Base-by-base conservation (phyloP, 2,888 invertebrate species). In the Molorchus minor region DNA sequence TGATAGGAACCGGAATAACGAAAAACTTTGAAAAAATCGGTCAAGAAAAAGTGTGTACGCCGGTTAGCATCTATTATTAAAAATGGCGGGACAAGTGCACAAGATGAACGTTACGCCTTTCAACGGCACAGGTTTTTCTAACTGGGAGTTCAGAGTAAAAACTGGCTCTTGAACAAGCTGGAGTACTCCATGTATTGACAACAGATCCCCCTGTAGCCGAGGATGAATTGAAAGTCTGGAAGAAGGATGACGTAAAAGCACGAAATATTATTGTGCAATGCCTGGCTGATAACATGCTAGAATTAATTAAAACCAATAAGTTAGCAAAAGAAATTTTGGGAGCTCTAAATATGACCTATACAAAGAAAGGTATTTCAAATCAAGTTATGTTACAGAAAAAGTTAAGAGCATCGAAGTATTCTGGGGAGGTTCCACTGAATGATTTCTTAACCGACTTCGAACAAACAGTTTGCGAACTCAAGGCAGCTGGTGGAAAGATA, bases 241-340 rank as follows among this genome's bases (percentile, higher is more conserved):
- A 45, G 21, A 59, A 56, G 25, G n/a, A 54, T 19, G 55, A 59
- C 29, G 36, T 49, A 8, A 62, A 59, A 30, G 62, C 59, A 17
- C 43, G 57, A 36, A 53, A 56, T 12, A 45, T 60, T n/a, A 43
- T 58, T 13, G 54, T 53, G 13, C 58, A 62, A 35, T 59, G 56
- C 21, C 21, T 59, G 46, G 36, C 62, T 1, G 59, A 62, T 30
- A 58, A 58, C 35, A 49, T 62, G 16, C 38, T 62, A 47, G 58
- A 62, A 46, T 38, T 44, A 4, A 17, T 59, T 5, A 62, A 56
- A 33, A 17, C 15, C 8, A 56, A 62, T 41, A 47, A n/a, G 33
- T 49, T 54, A 30, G 60, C 57, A 8, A 45, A 44, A 17, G 52
- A 58, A 21, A 62, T 62, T 5, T 54, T 54, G 49, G 45, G 33